phyloP scores from a whole-genome alignment of 1,140 invertebrate species.

The Tetragnatha versicolor region DNA sequence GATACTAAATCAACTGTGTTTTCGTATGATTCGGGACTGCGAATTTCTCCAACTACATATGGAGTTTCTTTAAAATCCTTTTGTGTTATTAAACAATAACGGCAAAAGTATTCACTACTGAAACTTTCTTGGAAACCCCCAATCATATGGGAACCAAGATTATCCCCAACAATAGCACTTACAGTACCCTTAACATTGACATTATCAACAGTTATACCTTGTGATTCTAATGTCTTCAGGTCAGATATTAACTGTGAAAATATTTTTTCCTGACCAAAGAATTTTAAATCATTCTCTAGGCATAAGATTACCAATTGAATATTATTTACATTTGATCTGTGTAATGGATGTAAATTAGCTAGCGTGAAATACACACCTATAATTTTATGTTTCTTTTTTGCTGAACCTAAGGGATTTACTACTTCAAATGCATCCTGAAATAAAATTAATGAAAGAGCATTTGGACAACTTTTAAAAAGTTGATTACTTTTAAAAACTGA shows the following conservation, averaged over 20 bases:
- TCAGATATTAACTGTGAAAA: neutral
- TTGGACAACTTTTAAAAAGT: neutral
- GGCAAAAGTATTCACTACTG: neutral
- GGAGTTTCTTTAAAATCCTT: neutral
- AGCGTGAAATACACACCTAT: neutral
- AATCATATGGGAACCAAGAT: neutral
- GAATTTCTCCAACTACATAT: neutral
- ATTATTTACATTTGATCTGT: neutral
- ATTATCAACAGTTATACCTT: neutral
- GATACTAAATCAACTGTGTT: neutral
- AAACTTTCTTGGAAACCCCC: neutral
- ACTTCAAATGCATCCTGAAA: neutral
- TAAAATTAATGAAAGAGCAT: neutral
- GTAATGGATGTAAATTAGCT: neutral
- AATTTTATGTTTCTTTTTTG: neutral
- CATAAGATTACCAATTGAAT: neutral
- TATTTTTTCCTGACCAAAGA: neutral
- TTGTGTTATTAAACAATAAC: constrained; percentile 3
- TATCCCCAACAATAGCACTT: neutral
- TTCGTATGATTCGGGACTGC: neutral
- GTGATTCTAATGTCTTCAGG: neutral
- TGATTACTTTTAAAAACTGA: neutral
- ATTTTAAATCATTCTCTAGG: neutral
- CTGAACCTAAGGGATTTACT: neutral
- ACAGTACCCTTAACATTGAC: neutral